Conservation (phyloP, 2,113 vertebrate genomes). For the Cyprichromis sp. region DNA sequence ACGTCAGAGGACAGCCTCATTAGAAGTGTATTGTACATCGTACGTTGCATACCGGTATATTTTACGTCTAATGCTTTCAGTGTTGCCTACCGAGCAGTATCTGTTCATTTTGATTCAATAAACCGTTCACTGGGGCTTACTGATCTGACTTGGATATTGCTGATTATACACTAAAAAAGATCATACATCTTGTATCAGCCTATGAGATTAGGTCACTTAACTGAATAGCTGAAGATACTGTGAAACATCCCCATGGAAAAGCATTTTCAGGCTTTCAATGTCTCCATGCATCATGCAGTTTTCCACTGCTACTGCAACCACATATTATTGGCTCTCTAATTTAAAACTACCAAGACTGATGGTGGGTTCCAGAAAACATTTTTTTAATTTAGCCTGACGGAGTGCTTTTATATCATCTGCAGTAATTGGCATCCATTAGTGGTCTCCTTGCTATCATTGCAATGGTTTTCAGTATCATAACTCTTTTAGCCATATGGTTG, state of each 20-base stretch:
- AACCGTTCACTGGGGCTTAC: slow-evolving; percentile 34
- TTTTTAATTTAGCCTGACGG: background rate
- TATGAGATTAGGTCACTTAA: slow-evolving; percentile 51
- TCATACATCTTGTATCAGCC: slow-evolving; percentile 31
- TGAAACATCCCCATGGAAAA: slow-evolving; percentile 33
- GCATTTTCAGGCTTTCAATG: background rate
- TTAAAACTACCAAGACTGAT: background rate
- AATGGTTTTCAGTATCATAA: background rate
- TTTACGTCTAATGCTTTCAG: background rate
- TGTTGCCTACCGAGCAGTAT: background rate
- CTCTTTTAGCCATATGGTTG: background rate
- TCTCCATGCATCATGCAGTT: slow-evolving; percentile 6
- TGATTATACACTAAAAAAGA: slow-evolving; percentile 35
- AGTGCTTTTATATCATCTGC: background rate
- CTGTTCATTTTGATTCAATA: slow-evolving; percentile 47
- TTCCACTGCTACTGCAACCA: background rate
- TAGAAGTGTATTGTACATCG: slow-evolving; percentile 15
- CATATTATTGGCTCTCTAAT: slow-evolving; percentile 24
- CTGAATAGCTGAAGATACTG: slow-evolving; percentile 28
- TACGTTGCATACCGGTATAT: slow-evolving; percentile 1
- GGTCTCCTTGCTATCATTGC: background rate
- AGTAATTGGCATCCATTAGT: background rate
- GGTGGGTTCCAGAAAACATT: background rate
- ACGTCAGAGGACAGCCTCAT: slow-evolving; percentile 20
- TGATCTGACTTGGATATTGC: slow-evolving; percentile 36